Conservation (phyloP, 2,888 invertebrate species). For the Diaperis boleti region DNA sequence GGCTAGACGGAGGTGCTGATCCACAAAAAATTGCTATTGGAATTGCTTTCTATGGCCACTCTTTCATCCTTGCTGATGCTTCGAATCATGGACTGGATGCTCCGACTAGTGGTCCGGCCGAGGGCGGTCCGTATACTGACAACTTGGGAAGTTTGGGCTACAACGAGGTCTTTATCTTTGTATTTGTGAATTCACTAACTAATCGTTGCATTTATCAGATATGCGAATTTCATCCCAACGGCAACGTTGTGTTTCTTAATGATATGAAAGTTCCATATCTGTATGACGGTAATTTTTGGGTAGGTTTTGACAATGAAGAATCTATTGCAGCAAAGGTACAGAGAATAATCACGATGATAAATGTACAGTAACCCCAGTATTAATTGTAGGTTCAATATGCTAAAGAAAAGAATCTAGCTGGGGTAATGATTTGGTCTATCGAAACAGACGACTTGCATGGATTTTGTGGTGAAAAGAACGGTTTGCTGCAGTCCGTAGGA, state of each 20-base stretch:
- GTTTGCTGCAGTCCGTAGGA: constrained; percentile 69
- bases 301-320: constrained; percentile 49
- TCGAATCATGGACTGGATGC: constrained; percentile 29
- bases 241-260: constrained; percentile 53
- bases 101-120: constrained; percentile 26
- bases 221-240: constrained; percentile 47
- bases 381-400: constrained; percentile 61
- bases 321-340: constrained; percentile 40
- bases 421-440: constrained; percentile 80
- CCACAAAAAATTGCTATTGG: constrained; percentile 38
- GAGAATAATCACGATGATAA: background rate
- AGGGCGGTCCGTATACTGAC: constrained; percentile 34
- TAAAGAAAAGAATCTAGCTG: constrained; percentile 65
- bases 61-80: constrained; percentile 29
- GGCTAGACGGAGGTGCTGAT: constrained; percentile 39
- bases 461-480: constrained; percentile 69
- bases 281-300: constrained; percentile 62
- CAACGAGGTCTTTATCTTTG: constrained; percentile 39
- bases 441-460: constrained; percentile 80
- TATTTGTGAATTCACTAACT: background rate
- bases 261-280: constrained; percentile 70
- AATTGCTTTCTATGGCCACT: constrained; percentile 38
- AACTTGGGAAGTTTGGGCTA: constrained; percentile 41
- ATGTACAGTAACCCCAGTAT: background rate
- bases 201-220: constrained; percentile 31